These are phyloP conservation scores for Apteryx mantelli DNA, from an alignment of 2,113 vertebrate species.

Conservation along the genomic window DNA sequence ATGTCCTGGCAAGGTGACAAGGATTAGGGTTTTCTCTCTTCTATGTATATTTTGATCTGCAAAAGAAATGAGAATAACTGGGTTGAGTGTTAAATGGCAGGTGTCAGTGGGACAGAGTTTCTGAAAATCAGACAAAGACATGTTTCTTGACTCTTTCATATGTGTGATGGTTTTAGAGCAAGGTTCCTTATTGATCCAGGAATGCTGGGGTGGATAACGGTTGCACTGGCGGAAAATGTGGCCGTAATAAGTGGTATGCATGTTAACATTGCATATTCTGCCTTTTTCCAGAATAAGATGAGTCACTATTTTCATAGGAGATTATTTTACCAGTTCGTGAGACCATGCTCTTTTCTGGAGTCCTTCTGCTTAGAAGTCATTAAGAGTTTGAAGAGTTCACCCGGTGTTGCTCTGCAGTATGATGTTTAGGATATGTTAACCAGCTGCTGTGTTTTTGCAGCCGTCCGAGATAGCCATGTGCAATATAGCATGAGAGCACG, in stretches of 20 bases:
- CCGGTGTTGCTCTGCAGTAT: neutral
- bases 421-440: neutral
- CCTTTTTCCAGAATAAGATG: neutral
- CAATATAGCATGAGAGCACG: neutral
- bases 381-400: neutral
- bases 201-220: neutral
- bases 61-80: conserved; percentile 21
- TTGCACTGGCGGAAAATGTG: neutral
- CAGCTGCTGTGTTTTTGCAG: conserved; percentile 37
- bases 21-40: neutral
- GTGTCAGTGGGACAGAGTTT: neutral
- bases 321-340: neutral
- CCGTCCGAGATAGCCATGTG: neutral
- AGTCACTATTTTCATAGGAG: neutral
- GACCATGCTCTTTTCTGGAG: accelerated
- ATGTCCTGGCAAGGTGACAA: conserved; percentile 59
- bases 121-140: neutral
- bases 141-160: neutral
- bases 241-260: neutral
- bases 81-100: neutral
- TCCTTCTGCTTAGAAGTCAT: neutral
- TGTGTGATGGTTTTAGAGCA: neutral
- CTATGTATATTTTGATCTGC: neutral
- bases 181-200: neutral
- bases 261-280: neutral